Evolutionary conservation across 2,888 invertebrate genomes (phyloP), one percentile per base, ranked within the genome.

Genomic region (Scaptomyza polygonia): DNA sequence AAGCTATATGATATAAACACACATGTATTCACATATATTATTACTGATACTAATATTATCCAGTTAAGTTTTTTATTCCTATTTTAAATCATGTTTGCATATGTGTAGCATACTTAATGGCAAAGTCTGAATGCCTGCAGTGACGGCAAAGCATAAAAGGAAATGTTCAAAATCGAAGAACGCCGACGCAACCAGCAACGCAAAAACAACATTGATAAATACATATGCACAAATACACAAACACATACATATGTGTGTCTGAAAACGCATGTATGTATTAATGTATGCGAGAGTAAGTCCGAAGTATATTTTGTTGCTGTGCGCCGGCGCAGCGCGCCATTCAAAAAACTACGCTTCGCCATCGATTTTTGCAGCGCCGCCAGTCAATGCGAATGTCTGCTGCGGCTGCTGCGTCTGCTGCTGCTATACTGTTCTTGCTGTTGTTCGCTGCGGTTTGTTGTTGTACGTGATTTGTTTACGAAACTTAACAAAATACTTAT

Each of bases 381-480:
- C 49, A 18, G 32, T 39, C 49, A 52, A 42, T 51, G 16, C 16
- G 47, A 47, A n/a, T n/a, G n/a, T n/a, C 21, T 56, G 64, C 39
- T 42, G 25, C 40, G 45, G 56, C n/a, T n/a, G 5, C 55, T 47
- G 59, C 42, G 12, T 48, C 30, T 64, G 53, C 32, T 53, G 39
- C 30, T 45, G 6, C n/a, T n/a, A n/a, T n/a, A n/a, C n/a, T n/a
- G n/a, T n/a, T n/a, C 18, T 16, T 40, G 40, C n/a, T 48, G 59
- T 21, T 52, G 54, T 59, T 47, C 52, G 56, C 36, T 30, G 36
- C 36, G 25, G 39, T 29, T 25, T 43, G 56, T 78, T 85, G 82
- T 71, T 73, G 67, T 65, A 88, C 88, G 88, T 82, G 81, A 82
- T 82, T 88, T 82, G 88, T 88, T 88, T 88, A 86, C 69, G 84